Evolutionary conservation across 1,140 invertebrate genomes (phyloP).

Genomic region (Muscidifurax raptorellus): DNA sequence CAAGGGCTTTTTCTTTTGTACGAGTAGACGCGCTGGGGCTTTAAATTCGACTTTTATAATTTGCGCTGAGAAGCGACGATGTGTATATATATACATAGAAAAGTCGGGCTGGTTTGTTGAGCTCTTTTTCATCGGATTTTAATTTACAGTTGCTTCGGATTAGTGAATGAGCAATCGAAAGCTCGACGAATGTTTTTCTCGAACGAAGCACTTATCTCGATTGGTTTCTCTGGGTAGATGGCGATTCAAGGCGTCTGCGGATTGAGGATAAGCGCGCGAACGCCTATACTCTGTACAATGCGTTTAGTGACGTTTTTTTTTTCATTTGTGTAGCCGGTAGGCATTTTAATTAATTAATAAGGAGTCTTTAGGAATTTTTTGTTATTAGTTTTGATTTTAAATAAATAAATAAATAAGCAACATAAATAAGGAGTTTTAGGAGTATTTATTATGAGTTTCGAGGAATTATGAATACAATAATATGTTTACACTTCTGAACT

Average conservation of each 20-base stretch:
- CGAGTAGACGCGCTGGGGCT: background rate
- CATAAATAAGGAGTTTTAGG: no score
- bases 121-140: background rate
- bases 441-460: no score
- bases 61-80: background rate
- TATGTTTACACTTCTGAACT: no score
- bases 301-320: background rate
- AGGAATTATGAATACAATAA: no score
- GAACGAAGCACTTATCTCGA: background rate
- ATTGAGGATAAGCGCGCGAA: background rate
- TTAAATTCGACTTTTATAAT: background rate
- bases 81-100: no score
- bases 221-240: background rate
- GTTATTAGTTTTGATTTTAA: no score
- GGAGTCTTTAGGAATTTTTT: no score
- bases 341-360: background rate
- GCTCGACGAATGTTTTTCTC: background rate
- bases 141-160: background rate
- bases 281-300: background rate
- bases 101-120: background rate
- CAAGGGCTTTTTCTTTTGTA: background rate
- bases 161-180: background rate
- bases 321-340: background rate
- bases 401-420: no score
- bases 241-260: background rate